Base-by-base conservation (phyloP, 1,140 invertebrate species). In the Cydia splendana region DNA sequence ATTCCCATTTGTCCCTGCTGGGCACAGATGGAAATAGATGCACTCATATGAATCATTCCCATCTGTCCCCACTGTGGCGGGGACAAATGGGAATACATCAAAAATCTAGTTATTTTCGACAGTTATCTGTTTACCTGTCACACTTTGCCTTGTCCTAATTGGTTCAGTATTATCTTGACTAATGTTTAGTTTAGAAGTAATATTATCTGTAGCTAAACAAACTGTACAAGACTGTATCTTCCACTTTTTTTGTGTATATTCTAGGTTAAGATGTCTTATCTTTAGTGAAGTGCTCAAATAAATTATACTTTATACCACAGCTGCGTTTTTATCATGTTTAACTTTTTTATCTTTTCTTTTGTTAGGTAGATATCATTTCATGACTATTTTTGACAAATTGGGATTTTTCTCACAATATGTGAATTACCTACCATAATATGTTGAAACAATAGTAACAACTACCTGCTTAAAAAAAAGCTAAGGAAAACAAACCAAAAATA, bases 231-330 rank as follows among this genome's bases (percentile, higher is more conserved):
- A 71, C 67, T 71, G 67, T 71, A 71, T 18, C 34, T 71, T 71
- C 34, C 20, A 71, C 67, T 42, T 71, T 71, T 71, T 38, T 71
- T 71, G 67, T 71, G n/a, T 42, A 71, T 42, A 71, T 71, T 71
- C 28, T 71, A 71, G 67, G 38, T 45, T 71, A 71, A 71, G 67
- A 69, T 69, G 12, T 38, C 30, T 71, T 71, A 42, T 42, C 38
- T n/a, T 42, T 18, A 71, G 67, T 71, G 67, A 71, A 71, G 67
- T 71, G 67, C 67, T 71, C 67, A 71, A 71, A 71, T 71, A 71
- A 71, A 71, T 71, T 71, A 71, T 71, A 38, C 67, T 71, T 71
- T 71, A 71, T 20, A 42, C 34, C 38, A 62, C 57, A 38, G 10
- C 28, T 28, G 30, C 65, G 6, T 69, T 69, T 69, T 69, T 69